phyloP scores from a whole-genome alignment of 2,113 vertebrate species.

The Urocitellus parryii region DNA sequence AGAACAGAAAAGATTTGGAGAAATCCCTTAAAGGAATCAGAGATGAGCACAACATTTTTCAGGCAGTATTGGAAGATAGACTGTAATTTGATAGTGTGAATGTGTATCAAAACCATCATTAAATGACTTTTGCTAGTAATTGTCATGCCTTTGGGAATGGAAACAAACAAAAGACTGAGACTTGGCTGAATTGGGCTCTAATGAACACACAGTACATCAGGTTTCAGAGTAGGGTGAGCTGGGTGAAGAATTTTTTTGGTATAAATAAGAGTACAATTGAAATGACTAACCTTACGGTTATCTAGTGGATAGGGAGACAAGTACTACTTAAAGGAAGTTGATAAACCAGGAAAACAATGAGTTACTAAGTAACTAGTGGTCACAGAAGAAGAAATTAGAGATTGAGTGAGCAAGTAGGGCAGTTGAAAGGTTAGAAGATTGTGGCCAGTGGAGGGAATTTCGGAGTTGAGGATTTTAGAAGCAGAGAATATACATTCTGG shows the following conservation, averaged over 20 bases:
- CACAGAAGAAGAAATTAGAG: conserved; percentile 63
- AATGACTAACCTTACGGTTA: conserved; percentile 53
- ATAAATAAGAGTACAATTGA: neutral
- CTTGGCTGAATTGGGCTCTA: neutral
- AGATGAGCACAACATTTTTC: conserved; percentile 14
- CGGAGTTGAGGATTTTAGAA: conserved; percentile 40
- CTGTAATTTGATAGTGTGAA: conserved; percentile 2
- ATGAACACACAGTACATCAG: neutral
- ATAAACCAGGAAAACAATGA: conserved; percentile 59
- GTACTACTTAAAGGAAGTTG: conserved; percentile 50
- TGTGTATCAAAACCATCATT: conserved; percentile 27
- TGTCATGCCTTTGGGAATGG: neutral
- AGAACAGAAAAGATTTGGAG: conserved; percentile 50
- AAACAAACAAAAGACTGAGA: conserved; percentile 43
- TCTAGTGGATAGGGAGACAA: conserved; percentile 21
- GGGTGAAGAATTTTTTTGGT: conserved; percentile 30
- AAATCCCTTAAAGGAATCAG: neutral
- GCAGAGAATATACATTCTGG: conserved; percentile 11
- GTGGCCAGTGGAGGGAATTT: conserved; percentile 47
- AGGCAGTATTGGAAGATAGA: neutral
- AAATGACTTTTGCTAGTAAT: conserved; percentile 31
- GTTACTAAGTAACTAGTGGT: conserved; percentile 69
- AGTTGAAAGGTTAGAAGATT: conserved; percentile 61
- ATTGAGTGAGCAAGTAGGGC: conserved; percentile 4
- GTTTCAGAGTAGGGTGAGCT: neutral